phyloP scores from a whole-genome alignment of 2,797 vertebrate genomes.

The Bradypodion pumilum region DNA sequence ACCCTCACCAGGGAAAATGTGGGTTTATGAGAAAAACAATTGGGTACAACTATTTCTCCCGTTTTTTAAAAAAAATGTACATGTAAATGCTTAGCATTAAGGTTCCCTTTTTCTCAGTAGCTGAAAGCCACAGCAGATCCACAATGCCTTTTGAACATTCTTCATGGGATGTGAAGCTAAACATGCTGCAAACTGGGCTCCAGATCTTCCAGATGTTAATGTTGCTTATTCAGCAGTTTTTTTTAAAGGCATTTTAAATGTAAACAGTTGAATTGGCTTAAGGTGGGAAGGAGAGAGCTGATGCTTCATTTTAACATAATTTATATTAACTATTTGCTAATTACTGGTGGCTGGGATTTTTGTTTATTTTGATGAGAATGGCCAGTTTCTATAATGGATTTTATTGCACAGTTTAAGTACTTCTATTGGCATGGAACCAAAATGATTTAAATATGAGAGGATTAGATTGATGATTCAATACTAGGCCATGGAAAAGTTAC shows the following conservation, averaged over 20 bases:
- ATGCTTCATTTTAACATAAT: constrained; percentile 1
- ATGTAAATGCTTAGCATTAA: neutral
- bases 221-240: neutral
- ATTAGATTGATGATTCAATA: neutral
- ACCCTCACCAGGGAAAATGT: constrained; percentile 33
- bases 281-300: neutral
- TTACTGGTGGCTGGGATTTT: no score
- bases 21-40: neutral
- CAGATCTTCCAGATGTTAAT: neutral
- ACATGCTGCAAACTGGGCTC: neutral
- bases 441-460: neutral
- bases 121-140: neutral
- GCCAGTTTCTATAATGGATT: neutral
- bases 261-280: neutral
- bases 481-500: neutral
- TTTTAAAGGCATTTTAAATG: neutral
- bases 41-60: no score
- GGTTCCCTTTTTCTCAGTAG: neutral
- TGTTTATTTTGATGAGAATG: no score
- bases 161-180: neutral
- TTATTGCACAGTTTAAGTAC: neutral
- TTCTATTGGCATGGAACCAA: neutral
- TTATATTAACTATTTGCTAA: neutral
- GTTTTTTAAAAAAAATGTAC: neutral
- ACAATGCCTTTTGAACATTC: neutral